phyloP scores from a whole-genome alignment of 2,797 vertebrate species.

The Melanotaenia maccullochi region DNA sequence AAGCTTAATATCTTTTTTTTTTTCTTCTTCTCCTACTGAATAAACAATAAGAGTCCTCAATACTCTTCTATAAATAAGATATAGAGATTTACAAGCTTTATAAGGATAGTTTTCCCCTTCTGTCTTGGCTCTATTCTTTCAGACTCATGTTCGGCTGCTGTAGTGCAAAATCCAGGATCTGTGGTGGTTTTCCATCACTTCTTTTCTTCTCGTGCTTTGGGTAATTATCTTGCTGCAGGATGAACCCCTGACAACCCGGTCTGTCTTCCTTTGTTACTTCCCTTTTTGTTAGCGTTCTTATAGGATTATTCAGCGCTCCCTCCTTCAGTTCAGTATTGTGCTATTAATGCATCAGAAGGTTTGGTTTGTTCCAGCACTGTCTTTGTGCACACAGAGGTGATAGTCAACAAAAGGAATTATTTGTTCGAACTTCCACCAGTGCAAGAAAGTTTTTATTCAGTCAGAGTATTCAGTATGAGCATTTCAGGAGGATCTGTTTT shows the following conservation, averaged over 20 bases:
- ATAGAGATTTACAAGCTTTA: background rate
- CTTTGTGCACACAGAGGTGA: conserved; percentile 1
- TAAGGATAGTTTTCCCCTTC: background rate
- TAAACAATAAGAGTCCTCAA: background rate
- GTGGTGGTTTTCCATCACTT: conserved; percentile 10
- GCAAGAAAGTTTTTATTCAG: background rate
- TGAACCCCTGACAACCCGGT: background rate
- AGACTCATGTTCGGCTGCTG: background rate
- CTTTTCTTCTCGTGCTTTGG: conserved; percentile 12
- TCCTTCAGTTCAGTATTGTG: background rate
- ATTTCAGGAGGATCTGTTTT: background rate
- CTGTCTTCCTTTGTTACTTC: background rate
- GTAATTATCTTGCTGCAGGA: conserved; percentile 15
- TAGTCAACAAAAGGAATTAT: background rate
- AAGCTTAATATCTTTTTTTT: background rate
- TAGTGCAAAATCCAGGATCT: background rate
- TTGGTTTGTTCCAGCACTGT: conserved; percentile 15
- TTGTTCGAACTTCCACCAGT: background rate
- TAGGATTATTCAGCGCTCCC: background rate
- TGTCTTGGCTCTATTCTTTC: background rate
- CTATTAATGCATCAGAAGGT: background rate
- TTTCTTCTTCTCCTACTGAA: background rate
- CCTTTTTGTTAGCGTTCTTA: background rate
- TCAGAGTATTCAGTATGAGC: background rate
- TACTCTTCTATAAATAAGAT: background rate